Percentiles rank a stretch among this genome's conserved stretches.
Evolutionary conservation across 2,113 vertebrate genomes (phyloP).

Genomic region (Boulengeromyrus knoepffleri): DNA sequence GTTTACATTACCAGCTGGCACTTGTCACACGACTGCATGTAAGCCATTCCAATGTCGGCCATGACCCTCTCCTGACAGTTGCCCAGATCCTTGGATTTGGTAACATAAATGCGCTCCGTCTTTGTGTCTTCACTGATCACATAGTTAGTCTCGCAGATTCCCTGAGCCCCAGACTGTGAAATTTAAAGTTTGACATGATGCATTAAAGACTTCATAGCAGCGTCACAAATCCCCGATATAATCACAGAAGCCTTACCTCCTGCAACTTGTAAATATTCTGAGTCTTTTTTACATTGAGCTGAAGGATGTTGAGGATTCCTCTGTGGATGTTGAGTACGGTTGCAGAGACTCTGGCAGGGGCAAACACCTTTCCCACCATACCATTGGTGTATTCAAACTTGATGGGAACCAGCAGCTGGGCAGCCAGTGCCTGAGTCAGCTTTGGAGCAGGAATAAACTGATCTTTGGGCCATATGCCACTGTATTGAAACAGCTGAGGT

Average conservation of each 20-base stretch:
- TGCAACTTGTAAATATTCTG: conserved; percentile 71
- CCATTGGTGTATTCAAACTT: conserved; percentile 66
- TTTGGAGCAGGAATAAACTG: conserved; percentile 53
- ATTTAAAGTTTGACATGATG: background rate
- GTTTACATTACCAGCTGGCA: conserved; percentile 46
- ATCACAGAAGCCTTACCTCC: conserved; percentile 52
- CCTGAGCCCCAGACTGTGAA: conserved; percentile 66
- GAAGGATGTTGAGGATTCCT: conserved; percentile 65
- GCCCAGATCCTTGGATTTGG: conserved; percentile 67
- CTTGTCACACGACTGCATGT: conserved; percentile 48
- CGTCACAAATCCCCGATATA: background rate
- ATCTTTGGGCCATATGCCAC: conserved; percentile 59
- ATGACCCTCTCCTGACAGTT: conserved; percentile 66
- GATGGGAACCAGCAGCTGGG: conserved; percentile 52
- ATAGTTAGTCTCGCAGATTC: conserved; percentile 73
- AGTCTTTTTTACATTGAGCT: conserved; percentile 65
- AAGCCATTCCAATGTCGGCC: conserved; percentile 60
- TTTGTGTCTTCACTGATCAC: conserved; percentile 63
- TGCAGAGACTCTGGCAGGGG: conserved; percentile 48
- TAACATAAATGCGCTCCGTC: conserved; percentile 46
- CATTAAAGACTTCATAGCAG: background rate
- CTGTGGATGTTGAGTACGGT: conserved; percentile 61
- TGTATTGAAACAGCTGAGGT: conserved; percentile 57
- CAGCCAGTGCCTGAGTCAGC: conserved; percentile 50
- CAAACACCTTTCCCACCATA: conserved; percentile 56